Conservation (phyloP, 1,140 invertebrate genomes). For the Rhopalosiphum padi region DNA sequence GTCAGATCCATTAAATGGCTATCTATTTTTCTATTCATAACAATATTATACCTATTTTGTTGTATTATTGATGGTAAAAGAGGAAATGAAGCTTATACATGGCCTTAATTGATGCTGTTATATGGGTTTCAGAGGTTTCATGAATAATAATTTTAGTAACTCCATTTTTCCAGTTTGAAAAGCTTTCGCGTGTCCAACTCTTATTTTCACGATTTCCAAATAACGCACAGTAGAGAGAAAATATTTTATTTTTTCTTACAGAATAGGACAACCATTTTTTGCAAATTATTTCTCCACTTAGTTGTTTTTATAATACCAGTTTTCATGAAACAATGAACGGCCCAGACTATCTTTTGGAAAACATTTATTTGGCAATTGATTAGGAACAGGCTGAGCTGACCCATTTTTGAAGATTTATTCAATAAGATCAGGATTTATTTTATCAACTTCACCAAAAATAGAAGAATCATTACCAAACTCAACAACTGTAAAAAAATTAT, state of each 20-base stretch:
- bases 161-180: slow-evolving; percentile 10
- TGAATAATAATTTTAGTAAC: background rate
- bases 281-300: background rate
- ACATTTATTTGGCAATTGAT: background rate
- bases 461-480: background rate
- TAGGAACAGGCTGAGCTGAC: background rate
- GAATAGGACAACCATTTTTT: background rate
- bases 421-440: background rate
- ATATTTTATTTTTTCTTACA: background rate
- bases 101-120: background rate
- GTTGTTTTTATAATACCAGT: background rate
- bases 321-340: background rate
- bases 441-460: background rate
- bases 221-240: background rate
- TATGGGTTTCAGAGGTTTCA: background rate
- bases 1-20: background rate
- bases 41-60: background rate
- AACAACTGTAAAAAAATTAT: background rate
- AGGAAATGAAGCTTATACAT: background rate
- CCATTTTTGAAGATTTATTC: background rate
- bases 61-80: slow-evolving; percentile 1
- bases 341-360: background rate
- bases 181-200: background rate
- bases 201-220: background rate
- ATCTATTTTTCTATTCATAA: background rate